Conservation (phyloP, 2,113 vertebrate species). For the Chroicocephalus ridibundus region DNA sequence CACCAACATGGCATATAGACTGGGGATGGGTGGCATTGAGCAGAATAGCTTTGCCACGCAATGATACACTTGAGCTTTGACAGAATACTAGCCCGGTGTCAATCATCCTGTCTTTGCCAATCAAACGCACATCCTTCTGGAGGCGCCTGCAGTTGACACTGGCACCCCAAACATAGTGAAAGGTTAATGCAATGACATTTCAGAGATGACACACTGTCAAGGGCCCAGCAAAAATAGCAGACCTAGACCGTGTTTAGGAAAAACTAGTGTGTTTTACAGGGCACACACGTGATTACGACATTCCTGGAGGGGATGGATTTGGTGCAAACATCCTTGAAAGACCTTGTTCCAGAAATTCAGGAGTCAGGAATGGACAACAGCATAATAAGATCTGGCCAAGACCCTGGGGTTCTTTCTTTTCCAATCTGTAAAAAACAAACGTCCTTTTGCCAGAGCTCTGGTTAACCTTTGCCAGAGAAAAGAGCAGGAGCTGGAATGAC, state of each 20-base stretch:
- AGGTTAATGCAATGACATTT: conserved; percentile 48
- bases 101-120: conserved; percentile 65
- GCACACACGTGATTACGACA: neutral
- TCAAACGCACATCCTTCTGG: conserved; percentile 59
- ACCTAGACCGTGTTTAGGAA: neutral
- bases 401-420: conserved; percentile 9
- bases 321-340: conserved; percentile 29
- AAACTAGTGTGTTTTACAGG: neutral
- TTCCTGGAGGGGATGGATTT: conserved; percentile 40
- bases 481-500: neutral
- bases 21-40: neutral
- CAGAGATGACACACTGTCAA: conserved; percentile 56
- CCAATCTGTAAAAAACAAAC: neutral
- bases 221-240: conserved; percentile 23
- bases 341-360: conserved; percentile 43
- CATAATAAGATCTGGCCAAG: neutral
- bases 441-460: neutral
- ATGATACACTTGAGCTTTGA: conserved; percentile 38
- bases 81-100: conserved; percentile 5
- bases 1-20: neutral
- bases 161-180: conserved; percentile 31
- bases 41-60: neutral
- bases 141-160: conserved; percentile 28
- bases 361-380: neutral
- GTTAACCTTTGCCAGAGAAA: neutral